Evolutionary conservation across 2,797 vertebrate genomes (phyloP), one percentile per base, ranked within the genome.

Genomic region (Pseudomugil tenellus): DNA sequence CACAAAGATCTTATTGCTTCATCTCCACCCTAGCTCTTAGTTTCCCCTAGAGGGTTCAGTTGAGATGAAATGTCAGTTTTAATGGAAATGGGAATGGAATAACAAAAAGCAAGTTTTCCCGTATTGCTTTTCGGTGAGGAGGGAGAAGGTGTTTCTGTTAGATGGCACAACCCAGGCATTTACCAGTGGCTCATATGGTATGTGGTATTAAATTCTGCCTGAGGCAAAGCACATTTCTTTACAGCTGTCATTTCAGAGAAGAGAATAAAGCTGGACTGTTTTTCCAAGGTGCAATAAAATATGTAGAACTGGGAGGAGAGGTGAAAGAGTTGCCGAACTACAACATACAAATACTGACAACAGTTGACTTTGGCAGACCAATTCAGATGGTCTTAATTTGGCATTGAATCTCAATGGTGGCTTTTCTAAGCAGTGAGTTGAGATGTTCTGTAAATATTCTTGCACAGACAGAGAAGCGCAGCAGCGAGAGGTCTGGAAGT

Each of bases 61-160:
- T 94, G 93, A 92, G 94, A 95, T 94, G 88, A 94, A 95, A 94
- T 93, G 93, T 95, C 95, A 96, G 88, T 93, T 94, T 95, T 96
- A 95, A 95, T 94, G 94, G 94, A 92, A 92, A 93, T 93, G 88
- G 89, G 87, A 94, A 95, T 93, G 91, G 93, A 94, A 94, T 92
- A 93, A 93, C 92, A 92, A 91, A 94, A 93, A 81, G 86, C 87
- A 89, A 70, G 72, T 78, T 91, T 91, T 59, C 74, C 80, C 87
- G 87, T 81, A 80, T 85, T 89, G 78, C 67, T 54, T 90, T 77
- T 69, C 77, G 63, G 70, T 21, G 63, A 80, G 76, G 75, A 79
- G 67, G 74, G 84, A 77, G 79, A 85, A 83, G 86, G 90, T 84
- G 87, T 81, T 90, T 88, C 86, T 80, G 83, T 85, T 86, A 91